Percentiles rank a stretch among this genome's conserved stretches.
Evolutionary conservation across 2,888 invertebrate species (phyloP).

Genomic region (Ditula angustiorana): DNA sequence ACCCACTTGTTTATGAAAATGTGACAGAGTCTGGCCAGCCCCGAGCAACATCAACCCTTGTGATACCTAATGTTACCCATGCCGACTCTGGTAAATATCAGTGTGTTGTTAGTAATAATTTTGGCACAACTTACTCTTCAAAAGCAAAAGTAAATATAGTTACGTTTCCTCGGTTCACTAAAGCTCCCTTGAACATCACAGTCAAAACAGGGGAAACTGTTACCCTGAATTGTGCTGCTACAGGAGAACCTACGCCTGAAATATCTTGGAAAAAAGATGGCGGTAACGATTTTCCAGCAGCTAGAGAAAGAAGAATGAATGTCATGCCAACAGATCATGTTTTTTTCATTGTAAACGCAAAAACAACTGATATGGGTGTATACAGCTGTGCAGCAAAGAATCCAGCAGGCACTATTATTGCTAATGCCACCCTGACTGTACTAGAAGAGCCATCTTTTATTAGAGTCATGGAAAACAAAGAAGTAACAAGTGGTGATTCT

Average conservation of each 20-base stretch:
- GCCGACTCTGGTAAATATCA: constrained; percentile 95
- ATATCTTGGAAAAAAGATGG: constrained; percentile 97
- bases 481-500: constrained; percentile 92
- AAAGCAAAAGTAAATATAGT: constrained; percentile 95
- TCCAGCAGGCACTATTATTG: constrained; percentile 93
- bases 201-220: constrained; percentile 94
- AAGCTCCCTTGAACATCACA: constrained; percentile 93
- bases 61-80: constrained; percentile 91
- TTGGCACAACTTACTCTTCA: constrained; percentile 95
- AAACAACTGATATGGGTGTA: constrained; percentile 94
- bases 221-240: constrained; percentile 95
- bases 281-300: constrained; percentile 97
- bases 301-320: constrained; percentile 96
- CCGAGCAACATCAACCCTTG: constrained; percentile 89
- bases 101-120: constrained; percentile 95
- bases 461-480: constrained; percentile 94
- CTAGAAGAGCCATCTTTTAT: constrained; percentile 94
- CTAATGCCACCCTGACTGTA: constrained; percentile 94
- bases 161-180: constrained; percentile 94
- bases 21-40: constrained; percentile 84
- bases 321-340: constrained; percentile 96
- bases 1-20: constrained; percentile 77
- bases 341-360: constrained; percentile 96
- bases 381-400: constrained; percentile 98
- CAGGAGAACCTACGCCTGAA: constrained; percentile 94